Conservation (phyloP, 2,113 vertebrate genomes). For the Pituophis catenifer region DNA sequence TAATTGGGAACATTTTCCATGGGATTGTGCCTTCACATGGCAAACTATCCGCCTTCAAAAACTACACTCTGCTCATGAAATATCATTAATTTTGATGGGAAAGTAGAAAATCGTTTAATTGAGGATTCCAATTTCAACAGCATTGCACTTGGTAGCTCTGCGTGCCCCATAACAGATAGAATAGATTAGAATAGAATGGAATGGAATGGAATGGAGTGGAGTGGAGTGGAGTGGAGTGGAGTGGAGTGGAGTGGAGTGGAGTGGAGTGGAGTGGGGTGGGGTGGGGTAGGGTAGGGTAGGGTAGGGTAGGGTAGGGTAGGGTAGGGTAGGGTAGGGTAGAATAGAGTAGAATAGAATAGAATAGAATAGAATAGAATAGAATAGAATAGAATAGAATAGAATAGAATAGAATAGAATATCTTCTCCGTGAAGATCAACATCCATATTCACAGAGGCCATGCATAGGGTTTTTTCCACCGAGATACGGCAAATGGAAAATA, state of each 20-base stretch:
- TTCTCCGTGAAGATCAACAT: not conserved
- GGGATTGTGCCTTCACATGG: not conserved
- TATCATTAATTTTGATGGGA: not conserved
- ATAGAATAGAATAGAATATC: too few relatives aligned
- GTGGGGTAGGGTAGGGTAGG: rapidly evolving
- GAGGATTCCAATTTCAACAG: not conserved
- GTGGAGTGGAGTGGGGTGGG: too few relatives aligned
- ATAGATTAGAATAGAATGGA: too few relatives aligned
- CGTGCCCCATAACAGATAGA: not conserved
- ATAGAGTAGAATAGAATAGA: too few relatives aligned
- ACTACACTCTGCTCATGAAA: not conserved
- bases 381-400: too few relatives aligned
- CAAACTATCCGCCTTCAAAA: not conserved
- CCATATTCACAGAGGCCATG: not conserved
- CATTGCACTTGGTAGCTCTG: too few relatives aligned
- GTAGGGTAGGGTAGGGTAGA: too few relatives aligned
- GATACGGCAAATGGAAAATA: not conserved
- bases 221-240: too few relatives aligned
- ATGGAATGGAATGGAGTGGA: too few relatives aligned
- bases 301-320: too few relatives aligned
- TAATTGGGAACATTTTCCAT: not conserved
- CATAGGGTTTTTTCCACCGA: not conserved
- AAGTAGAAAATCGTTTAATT: not conserved
- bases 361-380: too few relatives aligned
- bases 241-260: rapidly evolving